A percentile compares a stretch with the other conserved stretches of the same genome.
Evolutionary conservation across 37 sponge, comb jelly and placozoan genomes (phyloP).

Genomic region (Petrosia ficiformis): DNA sequence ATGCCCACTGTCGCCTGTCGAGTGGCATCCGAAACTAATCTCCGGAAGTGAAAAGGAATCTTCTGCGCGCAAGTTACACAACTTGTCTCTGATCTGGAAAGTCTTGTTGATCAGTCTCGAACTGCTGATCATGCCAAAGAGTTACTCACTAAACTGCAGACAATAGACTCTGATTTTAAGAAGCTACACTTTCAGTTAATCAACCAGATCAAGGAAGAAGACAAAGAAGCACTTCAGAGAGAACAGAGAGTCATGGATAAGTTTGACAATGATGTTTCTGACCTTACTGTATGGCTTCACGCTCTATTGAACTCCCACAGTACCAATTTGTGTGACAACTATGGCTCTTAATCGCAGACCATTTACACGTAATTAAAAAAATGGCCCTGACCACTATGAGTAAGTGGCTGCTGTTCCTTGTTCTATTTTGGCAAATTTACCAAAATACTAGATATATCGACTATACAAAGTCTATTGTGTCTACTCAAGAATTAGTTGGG

Average conservation of each 20-base stretch:
- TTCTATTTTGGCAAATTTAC: too few species aligned
- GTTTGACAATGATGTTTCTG: constrained; percentile 28
- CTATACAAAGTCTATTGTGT: too few species aligned
- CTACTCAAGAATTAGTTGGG: too few species aligned
- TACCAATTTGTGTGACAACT: not conserved
- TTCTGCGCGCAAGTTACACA: constrained; percentile 19
- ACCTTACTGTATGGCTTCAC: constrained; percentile 11
- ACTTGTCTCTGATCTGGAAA: constrained; percentile 29
- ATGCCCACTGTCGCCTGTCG: not conserved
- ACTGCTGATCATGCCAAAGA: constrained; percentile 26
- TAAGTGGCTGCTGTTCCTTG: too few species aligned
- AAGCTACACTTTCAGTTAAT: constrained; percentile 22
- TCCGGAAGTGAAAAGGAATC: constrained; percentile 30
- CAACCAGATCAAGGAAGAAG: constrained; percentile 23
- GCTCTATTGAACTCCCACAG: constrained; percentile 2
- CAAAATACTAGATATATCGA: too few species aligned
- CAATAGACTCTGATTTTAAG: constrained; percentile 25
- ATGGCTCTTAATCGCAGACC: too few species aligned
- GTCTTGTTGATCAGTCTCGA: constrained; percentile 25
- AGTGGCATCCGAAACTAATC: not conserved
- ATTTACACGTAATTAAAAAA: too few species aligned
- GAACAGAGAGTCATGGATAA: constrained; percentile 29
- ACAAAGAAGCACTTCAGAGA: not conserved
- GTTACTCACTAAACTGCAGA: constrained; percentile 19
- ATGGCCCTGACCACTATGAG: too few species aligned